These are phyloP conservation scores for Dryomyza anilis DNA, from an alignment of 2,888 invertebrate genomes.

Conservation along the genomic window DNA sequence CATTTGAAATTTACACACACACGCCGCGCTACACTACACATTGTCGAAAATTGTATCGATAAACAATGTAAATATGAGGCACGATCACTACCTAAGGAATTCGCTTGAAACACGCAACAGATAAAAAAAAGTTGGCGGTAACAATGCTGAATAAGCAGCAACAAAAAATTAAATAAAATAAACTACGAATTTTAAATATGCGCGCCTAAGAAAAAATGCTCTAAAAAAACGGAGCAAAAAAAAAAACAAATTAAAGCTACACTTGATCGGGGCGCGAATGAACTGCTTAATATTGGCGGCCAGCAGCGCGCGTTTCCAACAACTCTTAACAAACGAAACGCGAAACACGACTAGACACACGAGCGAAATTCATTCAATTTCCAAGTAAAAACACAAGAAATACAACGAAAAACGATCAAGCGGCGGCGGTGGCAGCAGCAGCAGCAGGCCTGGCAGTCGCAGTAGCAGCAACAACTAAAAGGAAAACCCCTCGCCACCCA, in stretches of 20 bases:
- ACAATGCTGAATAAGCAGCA: not conserved
- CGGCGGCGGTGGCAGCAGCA: not conserved
- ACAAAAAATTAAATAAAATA: not conserved
- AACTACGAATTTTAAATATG: not conserved
- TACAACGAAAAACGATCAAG: slow-evolving; percentile 26
- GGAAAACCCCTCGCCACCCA: not conserved
- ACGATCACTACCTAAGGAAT: no score
- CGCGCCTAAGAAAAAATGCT: not conserved
- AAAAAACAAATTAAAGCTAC: no score
- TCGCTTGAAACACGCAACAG: no score
- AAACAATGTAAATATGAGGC: no score
- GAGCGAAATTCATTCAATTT: slow-evolving; percentile 58
- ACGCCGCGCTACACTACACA: no score
- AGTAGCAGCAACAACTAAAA: not conserved
- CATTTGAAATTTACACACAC: no score
- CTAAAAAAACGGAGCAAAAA: no score
- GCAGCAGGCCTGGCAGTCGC: not conserved
- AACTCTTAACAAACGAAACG: slow-evolving; percentile 40
- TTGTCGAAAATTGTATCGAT: no score
- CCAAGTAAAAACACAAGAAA: slow-evolving; percentile 40
- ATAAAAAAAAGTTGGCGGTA: no score
- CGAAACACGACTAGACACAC: slow-evolving; percentile 56
- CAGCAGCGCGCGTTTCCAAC: slow-evolving; percentile 24
- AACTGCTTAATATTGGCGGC: no score
- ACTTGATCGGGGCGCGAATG: no score